Evolutionary conservation across 2,888 invertebrate species (phyloP).

Genomic region (Eupithecia abbreviata): DNA sequence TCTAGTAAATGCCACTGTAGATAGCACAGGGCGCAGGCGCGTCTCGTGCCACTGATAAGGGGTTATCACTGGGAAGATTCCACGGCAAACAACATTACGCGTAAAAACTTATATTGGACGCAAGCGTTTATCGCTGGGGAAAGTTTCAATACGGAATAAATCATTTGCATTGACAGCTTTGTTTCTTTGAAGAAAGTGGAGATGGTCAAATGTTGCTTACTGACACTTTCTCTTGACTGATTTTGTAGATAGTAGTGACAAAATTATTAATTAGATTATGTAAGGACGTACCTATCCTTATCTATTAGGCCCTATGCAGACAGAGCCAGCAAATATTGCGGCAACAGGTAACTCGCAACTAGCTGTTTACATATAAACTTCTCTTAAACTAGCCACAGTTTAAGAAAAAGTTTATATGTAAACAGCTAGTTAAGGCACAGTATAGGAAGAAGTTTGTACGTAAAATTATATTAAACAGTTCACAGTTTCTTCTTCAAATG

Average conservation of each 20-base stretch:
- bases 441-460: no score
- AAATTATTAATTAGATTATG: neutral
- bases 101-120: conserved; percentile 41
- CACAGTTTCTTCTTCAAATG: no score
- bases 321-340: no score
- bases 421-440: no score
- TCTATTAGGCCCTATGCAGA: no score
- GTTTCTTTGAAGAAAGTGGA: neutral
- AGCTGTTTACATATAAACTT: no score
- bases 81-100: conserved; percentile 73
- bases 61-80: conserved; percentile 82
- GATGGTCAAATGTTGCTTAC: neutral
- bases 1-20: neutral
- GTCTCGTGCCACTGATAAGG: conserved; percentile 72
- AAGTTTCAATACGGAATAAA: conserved; percentile 36
- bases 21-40: conserved; percentile 41
- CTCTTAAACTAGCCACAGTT: no score
- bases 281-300: no score
- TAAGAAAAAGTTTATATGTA: no score
- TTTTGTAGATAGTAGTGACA: neutral
- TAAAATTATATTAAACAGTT: no score
- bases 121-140: conserved; percentile 37
- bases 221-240: neutral
- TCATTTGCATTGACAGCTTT: conserved; percentile 20
- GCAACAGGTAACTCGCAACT: no score